Percentiles rank a stretch among this genome's conserved stretches.
These are phyloP conservation scores for Rhinolophus sinicus DNA, from an alignment of 2,113 vertebrate species.

Conservation along the genomic window DNA sequence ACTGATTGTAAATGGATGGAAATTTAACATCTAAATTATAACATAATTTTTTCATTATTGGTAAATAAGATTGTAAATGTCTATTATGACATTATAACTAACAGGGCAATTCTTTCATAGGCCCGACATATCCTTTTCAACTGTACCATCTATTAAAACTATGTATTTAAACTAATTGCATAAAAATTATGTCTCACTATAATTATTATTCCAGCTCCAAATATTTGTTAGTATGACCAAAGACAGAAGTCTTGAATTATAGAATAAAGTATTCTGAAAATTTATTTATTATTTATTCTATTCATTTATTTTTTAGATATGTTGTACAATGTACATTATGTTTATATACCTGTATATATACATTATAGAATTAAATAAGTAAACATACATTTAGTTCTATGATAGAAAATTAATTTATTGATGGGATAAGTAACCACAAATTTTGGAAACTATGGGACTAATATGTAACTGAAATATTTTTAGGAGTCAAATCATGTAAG, in stretches of 20 bases:
- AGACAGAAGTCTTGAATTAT: background rate
- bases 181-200: background rate
- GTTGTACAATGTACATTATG: background rate
- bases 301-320: background rate
- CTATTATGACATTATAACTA: background rate
- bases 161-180: background rate
- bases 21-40: background rate
- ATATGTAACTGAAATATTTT: background rate
- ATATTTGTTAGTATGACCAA: background rate
- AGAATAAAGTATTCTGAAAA: background rate
- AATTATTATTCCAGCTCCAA: background rate
- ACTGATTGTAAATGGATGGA: background rate
- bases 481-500: background rate
- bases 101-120: background rate
- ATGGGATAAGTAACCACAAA: background rate
- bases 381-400: background rate
- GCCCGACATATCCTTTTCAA: background rate
- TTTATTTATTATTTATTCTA: background rate
- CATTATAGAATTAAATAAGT: background rate
- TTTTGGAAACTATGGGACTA: background rate
- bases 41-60: background rate
- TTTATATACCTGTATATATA: background rate
- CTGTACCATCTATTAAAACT: background rate
- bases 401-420: background rate
- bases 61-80: background rate